Evolutionary conservation across 2,113 vertebrate genomes (phyloP).

Genomic region (cattle (Bos taurus)): DNA sequence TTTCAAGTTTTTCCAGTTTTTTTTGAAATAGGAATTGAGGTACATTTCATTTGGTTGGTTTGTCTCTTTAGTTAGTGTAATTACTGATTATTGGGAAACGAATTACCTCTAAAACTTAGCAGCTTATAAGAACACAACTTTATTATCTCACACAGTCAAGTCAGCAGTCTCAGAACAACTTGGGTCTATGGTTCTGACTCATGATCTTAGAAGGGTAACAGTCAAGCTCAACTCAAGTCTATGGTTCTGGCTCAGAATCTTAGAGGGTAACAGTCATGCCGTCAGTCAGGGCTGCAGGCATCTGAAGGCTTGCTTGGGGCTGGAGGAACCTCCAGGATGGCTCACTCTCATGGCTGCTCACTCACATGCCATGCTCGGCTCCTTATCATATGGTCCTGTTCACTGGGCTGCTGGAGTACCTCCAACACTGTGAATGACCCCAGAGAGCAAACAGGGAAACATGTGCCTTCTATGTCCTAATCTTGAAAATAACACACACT

Average conservation of each 20-base stretch:
- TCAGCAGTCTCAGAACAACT: neutral
- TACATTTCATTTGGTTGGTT: neutral
- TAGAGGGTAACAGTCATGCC: neutral
- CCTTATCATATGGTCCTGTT: neutral
- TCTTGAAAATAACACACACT: neutral
- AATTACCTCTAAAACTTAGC: neutral
- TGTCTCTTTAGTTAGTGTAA: neutral
- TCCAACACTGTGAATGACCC: neutral
- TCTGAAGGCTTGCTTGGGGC: neutral
- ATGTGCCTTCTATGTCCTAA: neutral
- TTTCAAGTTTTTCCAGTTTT: neutral
- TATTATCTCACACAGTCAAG: neutral
- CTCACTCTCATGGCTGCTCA: neutral
- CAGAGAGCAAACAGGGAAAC: neutral
- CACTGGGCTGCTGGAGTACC: neutral
- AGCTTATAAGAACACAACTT: neutral
- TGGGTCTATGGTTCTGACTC: neutral
- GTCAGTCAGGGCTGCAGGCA: neutral
- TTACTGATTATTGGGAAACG: neutral
- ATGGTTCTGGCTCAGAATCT: neutral
- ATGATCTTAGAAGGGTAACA: neutral
- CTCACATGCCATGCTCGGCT: neutral
- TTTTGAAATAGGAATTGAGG: neutral
- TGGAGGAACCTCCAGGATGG: neutral
- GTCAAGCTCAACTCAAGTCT: neutral